Base-by-base conservation (phyloP, 2,888 invertebrate genomes). In the Girardia tigrina region DNA sequence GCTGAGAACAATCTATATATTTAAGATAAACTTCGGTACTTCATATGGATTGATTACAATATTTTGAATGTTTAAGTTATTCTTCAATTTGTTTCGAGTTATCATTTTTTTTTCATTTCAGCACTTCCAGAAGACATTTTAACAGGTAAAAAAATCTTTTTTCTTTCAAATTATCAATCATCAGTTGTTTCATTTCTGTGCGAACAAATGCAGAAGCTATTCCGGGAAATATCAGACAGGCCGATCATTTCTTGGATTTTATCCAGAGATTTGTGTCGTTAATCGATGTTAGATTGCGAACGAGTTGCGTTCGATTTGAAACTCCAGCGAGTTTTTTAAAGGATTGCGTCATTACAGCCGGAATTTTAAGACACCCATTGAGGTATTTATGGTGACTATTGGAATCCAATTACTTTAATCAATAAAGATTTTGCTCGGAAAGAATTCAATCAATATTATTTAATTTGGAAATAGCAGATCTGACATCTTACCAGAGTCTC, bases 261-360 rank as follows among this genome's bases (percentile, higher is more conserved):
- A 85, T 99, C 80, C 91, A 91, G 80, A 88, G 97, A 73, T 91
- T 98, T 82, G 88, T 94, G 1, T 95, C 98, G 82, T 98, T 97
- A 83, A 85, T 98, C 71, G 95, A 95, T 85, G 94, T 91, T 12
- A 88, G 98, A 77, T 85, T 99, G 77, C 87, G 94, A 76, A 90
- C 92, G 16, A 94, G 94, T 79, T 94, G 95, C 83, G 94, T 97
- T 0, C 91, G 97, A 0, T 94, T 95, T 82, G 98, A 99, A 85
- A 92, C 92, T 1, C 95, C 98, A 0, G 93, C 95, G 0, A 89
- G 91, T 1, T 97, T 99, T 85, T 87, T 99, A 0, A 91, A 91
- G 82, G 97, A 99, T 86, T 89, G 94, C 28, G 88, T 90, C 71
- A 84, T 88, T 0, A 91, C 94, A 85, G 93, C 97, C 76, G 94